These are phyloP conservation scores for Atopsyche davidsoni DNA, from an alignment of 1,140 invertebrate genomes.

Conservation along the genomic window DNA sequence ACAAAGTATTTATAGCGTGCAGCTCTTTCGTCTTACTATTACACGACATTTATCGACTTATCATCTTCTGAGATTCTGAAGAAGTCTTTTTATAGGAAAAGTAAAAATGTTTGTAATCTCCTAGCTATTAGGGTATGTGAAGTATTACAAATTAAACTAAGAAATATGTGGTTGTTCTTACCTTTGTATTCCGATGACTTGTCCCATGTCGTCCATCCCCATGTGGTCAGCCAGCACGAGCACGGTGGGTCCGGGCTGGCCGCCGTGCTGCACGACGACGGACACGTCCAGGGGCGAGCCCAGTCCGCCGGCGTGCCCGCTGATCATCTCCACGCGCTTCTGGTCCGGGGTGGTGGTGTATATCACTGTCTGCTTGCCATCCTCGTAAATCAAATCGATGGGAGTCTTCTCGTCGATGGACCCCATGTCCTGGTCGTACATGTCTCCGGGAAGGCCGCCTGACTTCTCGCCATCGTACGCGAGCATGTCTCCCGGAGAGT, in stretches of 20 bases:
- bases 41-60: no score
- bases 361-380: slow-evolving; percentile 73
- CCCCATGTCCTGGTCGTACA: slow-evolving; percentile 54
- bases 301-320: slow-evolving; percentile 43
- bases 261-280: slow-evolving; percentile 43
- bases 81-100: no score
- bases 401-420: slow-evolving; percentile 63
- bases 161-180: slow-evolving; percentile 28
- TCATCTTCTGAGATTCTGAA: no score
- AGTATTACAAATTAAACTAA: not conserved
- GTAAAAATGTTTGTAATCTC: slow-evolving; percentile 11
- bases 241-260: slow-evolving; percentile 37
- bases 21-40: no score
- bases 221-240: slow-evolving; percentile 45
- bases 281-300: slow-evolving; percentile 38
- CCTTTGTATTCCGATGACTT: slow-evolving; percentile 49
- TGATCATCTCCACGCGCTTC: slow-evolving; percentile 49
- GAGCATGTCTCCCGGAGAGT: slow-evolving; percentile 47
- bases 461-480: slow-evolving; percentile 53
- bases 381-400: slow-evolving; percentile 74
- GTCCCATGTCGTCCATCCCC: slow-evolving; percentile 44
- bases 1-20: no score
- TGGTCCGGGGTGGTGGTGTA: slow-evolving; percentile 63
- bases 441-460: slow-evolving; percentile 47
- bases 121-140: no score